Base-by-base conservation (phyloP, 2,113 vertebrate genomes). In the Drymodes brunneopygia region DNA sequence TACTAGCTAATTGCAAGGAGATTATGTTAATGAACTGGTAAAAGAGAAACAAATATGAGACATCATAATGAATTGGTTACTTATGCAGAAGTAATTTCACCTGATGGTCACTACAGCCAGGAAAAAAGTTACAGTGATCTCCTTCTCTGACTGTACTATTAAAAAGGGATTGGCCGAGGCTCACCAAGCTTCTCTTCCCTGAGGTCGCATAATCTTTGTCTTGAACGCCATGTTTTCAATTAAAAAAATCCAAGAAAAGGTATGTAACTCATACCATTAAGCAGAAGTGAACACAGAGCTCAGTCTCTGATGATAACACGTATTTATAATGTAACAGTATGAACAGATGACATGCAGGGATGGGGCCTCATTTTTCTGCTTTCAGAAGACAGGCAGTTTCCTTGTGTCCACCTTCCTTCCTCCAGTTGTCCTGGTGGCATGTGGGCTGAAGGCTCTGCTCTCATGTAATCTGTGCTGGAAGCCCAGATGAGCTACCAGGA, bases 401-500 rank as follows among this genome's bases (percentile, higher is more conserved):
- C 91, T 71, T 54, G 40, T 25, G 82, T 57, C 88, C 90, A 83
- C 83, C 58, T 73, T 65, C 78, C 84, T 62, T 81, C 38, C 85
- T 53, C 81, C 57, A 29, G 67, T 1, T 38, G 67, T 54, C 78
- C 60, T 0, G 3, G 64, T 33, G 82, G 81, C 79, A 14, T 21
- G 6, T 9, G 58, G 87, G 64, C 61, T 67, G 70, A 44, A 74
- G n/a, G 17, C 80, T 88, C 86, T 6, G 29, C 80, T 89, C 72
- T 72, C 5, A 40, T 58, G 61, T 70, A 22, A 84, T 60, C 94
- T 75, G 91, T 2, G 33, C 75, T 82, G 91, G 88, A 91, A 95
- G 50, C 61, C 79, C 72, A 62, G 48, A 50, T 15, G 42, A 90
- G 86, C 73, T 67, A 89, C 88, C 95, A 94, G 88, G 93, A 90